phyloP scores from a whole-genome alignment of 2,888 invertebrate genomes.

The Copidosoma aretas region DNA sequence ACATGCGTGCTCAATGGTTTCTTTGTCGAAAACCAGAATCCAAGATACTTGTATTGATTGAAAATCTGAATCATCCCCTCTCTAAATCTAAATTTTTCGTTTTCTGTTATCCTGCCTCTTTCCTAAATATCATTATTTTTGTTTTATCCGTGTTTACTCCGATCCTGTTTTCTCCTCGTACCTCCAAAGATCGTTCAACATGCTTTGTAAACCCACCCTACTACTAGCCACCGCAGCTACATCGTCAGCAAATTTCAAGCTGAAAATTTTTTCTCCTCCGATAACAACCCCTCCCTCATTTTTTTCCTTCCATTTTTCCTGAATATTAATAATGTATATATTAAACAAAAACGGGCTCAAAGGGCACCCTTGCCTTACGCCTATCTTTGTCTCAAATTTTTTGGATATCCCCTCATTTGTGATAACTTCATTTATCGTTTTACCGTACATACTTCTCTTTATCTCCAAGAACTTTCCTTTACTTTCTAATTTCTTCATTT shows the following conservation, averaged over 20 bases:
- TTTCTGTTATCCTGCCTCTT: too few relatives aligned
- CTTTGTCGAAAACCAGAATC: too few relatives aligned
- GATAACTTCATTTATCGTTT: conserved; percentile 30
- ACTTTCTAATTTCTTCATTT: conserved; percentile 5
- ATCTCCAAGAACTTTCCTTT: conserved; percentile 15
- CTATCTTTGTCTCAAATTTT: conserved; percentile 26
- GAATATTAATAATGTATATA: background rate
- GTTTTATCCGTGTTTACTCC: background rate
- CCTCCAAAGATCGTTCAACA: background rate
- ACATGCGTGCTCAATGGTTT: too few relatives aligned
- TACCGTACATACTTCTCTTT: conserved; percentile 29
- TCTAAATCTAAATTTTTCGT: too few relatives aligned
- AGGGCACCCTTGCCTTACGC: conserved; percentile 36
- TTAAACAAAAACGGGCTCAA: background rate
- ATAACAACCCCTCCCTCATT: background rate
- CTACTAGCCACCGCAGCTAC: conserved; percentile 6
- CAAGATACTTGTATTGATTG: too few relatives aligned
- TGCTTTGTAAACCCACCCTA: conserved; percentile 25
- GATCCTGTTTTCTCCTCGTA: background rate
- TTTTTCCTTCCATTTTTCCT: background rate
- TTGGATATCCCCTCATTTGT: conserved; percentile 20
- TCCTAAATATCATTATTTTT: background rate
- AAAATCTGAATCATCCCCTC: too few relatives aligned
- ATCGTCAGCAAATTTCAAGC: too few relatives aligned
- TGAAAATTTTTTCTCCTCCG: conserved; percentile 12